These are phyloP conservation scores for Champsocephalus esox DNA, from an alignment of 2,797 vertebrate genomes.

Conservation along the genomic window DNA sequence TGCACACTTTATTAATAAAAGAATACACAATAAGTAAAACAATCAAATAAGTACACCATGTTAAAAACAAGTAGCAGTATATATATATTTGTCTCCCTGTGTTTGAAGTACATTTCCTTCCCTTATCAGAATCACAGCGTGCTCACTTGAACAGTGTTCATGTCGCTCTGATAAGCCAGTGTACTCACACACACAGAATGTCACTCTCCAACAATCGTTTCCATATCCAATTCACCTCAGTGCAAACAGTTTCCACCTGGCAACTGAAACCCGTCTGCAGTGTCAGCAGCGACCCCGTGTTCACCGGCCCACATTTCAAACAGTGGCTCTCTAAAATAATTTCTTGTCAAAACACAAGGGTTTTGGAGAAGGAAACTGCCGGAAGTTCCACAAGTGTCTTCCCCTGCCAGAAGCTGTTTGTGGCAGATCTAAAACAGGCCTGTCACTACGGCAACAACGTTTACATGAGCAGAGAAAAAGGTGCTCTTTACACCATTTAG, in stretches of 20 bases:
- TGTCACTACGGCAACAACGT: slow-evolving; percentile 28
- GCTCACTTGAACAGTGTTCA: background rate
- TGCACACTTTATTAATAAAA: no score
- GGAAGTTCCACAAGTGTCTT: slow-evolving; percentile 80
- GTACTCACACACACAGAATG: background rate
- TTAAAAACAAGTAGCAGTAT: no score
- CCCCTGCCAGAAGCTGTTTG: slow-evolving; percentile 63
- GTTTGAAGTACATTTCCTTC: background rate
- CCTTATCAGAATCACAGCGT: slow-evolving; percentile 15
- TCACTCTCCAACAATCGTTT: background rate
- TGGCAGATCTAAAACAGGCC: slow-evolving; percentile 66
- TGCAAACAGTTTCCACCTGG: slow-evolving; percentile 10
- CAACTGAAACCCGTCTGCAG: background rate
- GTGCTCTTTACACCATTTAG: slow-evolving; percentile 3
- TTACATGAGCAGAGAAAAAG: slow-evolving; percentile 40
- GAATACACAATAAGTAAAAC: no score
- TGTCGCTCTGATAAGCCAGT: slow-evolving; percentile 8
- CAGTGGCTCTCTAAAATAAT: slow-evolving; percentile 79
- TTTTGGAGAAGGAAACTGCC: slow-evolving; percentile 76
- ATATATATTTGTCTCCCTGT: no score
- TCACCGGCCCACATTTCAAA: slow-evolving; percentile 71
- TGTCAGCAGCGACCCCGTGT: slow-evolving; percentile 55
- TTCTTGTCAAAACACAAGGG: slow-evolving; percentile 81
- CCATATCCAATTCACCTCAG: slow-evolving; percentile 8
- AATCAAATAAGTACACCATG: no score